Percentiles rank a stretch among this genome's conserved stretches.
These are phyloP conservation scores for Carettochelys insculpta DNA, from an alignment of 2,113 vertebrate genomes.

Conservation along the genomic window DNA sequence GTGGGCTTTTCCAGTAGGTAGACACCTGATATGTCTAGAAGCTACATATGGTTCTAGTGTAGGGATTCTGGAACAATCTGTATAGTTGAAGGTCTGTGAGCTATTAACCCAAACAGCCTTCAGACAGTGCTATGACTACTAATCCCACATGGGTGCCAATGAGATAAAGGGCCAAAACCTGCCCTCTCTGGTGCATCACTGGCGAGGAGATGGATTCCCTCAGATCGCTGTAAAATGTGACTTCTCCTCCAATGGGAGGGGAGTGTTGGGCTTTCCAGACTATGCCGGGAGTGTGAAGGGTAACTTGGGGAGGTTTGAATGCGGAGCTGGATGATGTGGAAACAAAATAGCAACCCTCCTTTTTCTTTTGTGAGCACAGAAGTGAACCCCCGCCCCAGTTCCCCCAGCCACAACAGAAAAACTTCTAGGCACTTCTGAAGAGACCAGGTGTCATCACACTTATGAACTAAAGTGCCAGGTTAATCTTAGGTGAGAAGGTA, in stretches of 20 bases:
- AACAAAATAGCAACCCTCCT: neutral
- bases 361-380: neutral
- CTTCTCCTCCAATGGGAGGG: neutral
- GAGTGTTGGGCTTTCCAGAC: neutral
- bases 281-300: neutral
- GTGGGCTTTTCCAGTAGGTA: neutral
- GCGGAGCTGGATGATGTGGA: neutral
- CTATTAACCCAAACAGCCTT: too few relatives aligned
- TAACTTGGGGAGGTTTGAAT: neutral
- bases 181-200: neutral
- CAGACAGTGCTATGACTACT: neutral
- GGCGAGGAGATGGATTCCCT: neutral
- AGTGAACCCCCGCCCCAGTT: neutral
- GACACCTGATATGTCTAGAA: too few relatives aligned
- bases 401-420: neutral
- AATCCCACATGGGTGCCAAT: neutral
- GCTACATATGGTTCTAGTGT: neutral
- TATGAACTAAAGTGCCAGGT: neutral
- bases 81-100: too few relatives aligned
- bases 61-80: too few relatives aligned
- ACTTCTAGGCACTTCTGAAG: accelerated
- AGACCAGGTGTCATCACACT: accelerated
- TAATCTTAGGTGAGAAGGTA: accelerated
- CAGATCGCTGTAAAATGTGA: neutral
- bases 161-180: neutral